Conservation (phyloP, 2,888 invertebrate species). For the Heliconius hortense region DNA sequence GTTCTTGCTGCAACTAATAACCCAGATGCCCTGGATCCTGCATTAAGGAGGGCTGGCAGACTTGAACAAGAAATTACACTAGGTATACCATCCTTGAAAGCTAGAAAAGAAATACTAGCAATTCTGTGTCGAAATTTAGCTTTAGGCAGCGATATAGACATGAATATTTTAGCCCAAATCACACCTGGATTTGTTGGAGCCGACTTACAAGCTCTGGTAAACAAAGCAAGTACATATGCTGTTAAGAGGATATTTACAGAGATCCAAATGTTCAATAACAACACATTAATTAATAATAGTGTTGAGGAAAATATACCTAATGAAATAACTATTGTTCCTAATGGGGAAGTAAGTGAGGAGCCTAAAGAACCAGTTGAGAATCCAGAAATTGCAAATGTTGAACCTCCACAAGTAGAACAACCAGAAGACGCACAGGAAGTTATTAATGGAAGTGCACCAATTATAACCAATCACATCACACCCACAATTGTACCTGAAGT, state of each 20-base stretch:
- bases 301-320: conserved; percentile 48
- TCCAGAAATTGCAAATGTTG: conserved; percentile 44
- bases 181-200: conserved; percentile 99
- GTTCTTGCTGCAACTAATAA: conserved; percentile 98
- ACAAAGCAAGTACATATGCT: conserved; percentile 94
- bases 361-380: conserved; percentile 45
- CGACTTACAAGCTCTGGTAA: conserved; percentile 92
- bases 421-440: conserved; percentile 49
- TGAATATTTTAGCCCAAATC: conserved; percentile 87
- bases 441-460: conserved; percentile 43
- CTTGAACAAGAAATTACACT: conserved; percentile 97
- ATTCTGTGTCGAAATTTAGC: conserved; percentile 87
- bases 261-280: conserved; percentile 50
- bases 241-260: conserved; percentile 84
- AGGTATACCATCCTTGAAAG: conserved; percentile 94
- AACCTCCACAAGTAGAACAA: conserved; percentile 45
- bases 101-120: conserved; percentile 89
- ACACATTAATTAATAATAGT: conserved; percentile 39
- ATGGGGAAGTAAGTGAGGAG: conserved; percentile 64
- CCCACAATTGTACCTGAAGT: conserved; percentile 35
- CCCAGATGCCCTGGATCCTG: conserved; percentile 95
- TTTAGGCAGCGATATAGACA: conserved; percentile 86
- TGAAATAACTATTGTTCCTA: conserved; percentile 59
- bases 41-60: conserved; percentile 93
- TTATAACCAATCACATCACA: conserved; percentile 34